Evolutionary conservation across 2,888 invertebrate genomes (phyloP).

Genomic region (Glaucopsyche alexis): DNA sequence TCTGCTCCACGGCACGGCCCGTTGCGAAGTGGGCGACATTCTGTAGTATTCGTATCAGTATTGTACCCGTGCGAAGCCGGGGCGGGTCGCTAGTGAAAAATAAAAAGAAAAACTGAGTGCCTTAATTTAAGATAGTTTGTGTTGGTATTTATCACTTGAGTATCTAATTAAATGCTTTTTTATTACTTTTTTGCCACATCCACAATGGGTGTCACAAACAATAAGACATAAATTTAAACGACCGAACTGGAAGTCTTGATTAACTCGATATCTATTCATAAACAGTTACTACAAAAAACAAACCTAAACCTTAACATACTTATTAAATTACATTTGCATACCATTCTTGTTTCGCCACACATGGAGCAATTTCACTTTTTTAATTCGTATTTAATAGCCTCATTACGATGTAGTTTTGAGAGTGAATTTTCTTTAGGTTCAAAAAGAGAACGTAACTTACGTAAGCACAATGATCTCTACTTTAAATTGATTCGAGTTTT

Average conservation of each 20-base stretch:
- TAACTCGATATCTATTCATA: constrained; percentile 11
- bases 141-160: no score
- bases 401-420: not conserved
- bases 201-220: constrained; percentile 1
- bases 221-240: not conserved
- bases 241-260: constrained; percentile 1
- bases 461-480: constrained; percentile 19
- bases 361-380: constrained; percentile 12
- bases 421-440: not conserved
- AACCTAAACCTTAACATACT: not conserved
- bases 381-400: constrained; percentile 1
- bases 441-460: constrained; percentile 26
- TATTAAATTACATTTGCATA: constrained; percentile 26
- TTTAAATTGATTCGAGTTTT: constrained; percentile 31
- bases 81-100: no score
- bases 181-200: not conserved
- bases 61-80: no score
- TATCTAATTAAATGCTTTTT: not conserved
- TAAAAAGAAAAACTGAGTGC: no score
- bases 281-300: constrained; percentile 14
- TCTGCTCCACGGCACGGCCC: no score
- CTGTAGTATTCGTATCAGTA: no score
- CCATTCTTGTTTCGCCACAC: not conserved
- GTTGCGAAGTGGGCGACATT: no score
- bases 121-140: no score